phyloP scores from a whole-genome alignment of 2,888 invertebrate species.

The Catocala nupta region DNA sequence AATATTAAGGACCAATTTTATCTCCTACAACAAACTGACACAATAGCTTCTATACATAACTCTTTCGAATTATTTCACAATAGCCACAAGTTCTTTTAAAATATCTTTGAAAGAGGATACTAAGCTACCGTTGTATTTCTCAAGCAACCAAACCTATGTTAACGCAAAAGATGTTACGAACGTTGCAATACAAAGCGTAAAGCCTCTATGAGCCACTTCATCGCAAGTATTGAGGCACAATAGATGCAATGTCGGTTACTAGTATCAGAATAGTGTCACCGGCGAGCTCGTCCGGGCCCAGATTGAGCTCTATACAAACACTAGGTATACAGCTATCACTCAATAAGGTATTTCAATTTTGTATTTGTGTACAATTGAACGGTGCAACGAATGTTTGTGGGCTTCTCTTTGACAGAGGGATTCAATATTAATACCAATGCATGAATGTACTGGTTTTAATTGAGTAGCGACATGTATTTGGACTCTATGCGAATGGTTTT shows the following conservation, averaged over 20 bases:
- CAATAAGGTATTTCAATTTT: conserved; percentile 15
- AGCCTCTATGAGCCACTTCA: no score
- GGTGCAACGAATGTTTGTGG: conserved; percentile 12
- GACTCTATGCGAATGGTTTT: conserved; percentile 1
- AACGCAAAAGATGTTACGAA: no score
- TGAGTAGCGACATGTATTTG: conserved; percentile 4
- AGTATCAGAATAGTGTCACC: conserved; percentile 5
- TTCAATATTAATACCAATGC: conserved; percentile 5
- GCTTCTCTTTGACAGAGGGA: conserved; percentile 11
- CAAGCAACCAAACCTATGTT: no score
- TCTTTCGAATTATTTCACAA: no score
- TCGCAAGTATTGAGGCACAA: no score
- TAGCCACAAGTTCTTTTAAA: no score
- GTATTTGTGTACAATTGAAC: conserved; percentile 14
- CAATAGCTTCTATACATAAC: no score
- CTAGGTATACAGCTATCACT: conserved; percentile 8
- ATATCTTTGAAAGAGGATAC: no score
- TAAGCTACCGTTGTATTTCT: no score
- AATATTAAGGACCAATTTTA: no score
- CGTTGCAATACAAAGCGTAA: no score
- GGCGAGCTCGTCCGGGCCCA: conserved; percentile 3
- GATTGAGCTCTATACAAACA: conserved; percentile 7
- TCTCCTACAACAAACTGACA: no score
- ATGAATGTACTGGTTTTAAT: conserved; percentile 13
- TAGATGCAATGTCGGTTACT: neutral